phyloP scores from a whole-genome alignment of 1,140 invertebrate genomes.

The Bacillus rossius region DNA sequence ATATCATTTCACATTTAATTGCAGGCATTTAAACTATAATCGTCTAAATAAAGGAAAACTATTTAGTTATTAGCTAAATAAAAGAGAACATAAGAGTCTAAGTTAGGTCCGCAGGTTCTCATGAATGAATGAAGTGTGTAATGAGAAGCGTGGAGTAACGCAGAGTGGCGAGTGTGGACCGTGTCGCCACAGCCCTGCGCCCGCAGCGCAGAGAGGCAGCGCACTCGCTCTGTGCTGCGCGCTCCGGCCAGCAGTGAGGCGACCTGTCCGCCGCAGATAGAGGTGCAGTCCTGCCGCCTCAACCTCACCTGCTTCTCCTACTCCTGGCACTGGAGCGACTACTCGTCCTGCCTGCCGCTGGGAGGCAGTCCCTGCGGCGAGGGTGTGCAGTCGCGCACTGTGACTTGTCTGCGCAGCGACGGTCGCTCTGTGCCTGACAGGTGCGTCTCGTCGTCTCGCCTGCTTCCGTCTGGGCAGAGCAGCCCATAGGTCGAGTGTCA shows the following conservation, averaged over 20 bases:
- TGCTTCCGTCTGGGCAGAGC: too few species aligned
- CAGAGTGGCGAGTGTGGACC: too few species aligned
- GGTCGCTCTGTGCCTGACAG: slow-evolving; percentile 50
- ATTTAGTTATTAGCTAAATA: too few species aligned
- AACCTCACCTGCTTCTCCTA: slow-evolving; percentile 49
- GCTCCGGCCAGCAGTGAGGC: slow-evolving; percentile 29
- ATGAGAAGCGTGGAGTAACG: too few species aligned
- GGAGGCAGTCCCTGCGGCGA: slow-evolving; percentile 57
- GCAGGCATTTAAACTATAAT: too few species aligned
- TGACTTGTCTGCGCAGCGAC: slow-evolving; percentile 51
- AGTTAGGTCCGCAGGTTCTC: too few species aligned
- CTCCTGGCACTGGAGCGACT: slow-evolving; percentile 51
- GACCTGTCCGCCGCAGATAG: slow-evolving; percentile 49
- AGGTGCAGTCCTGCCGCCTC: slow-evolving; percentile 49
- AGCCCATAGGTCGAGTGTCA: too few species aligned
- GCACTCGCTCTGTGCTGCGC: slow-evolving; percentile 52
- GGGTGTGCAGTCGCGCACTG: slow-evolving; percentile 49
- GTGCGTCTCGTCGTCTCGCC: too few species aligned
- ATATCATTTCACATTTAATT: too few species aligned
- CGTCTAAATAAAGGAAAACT: too few species aligned
- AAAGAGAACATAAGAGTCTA: too few species aligned
- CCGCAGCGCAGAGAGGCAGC: slow-evolving; percentile 42
- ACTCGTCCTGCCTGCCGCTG: slow-evolving; percentile 54
- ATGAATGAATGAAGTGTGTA: too few species aligned
- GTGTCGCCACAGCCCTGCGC: slow-evolving; percentile 38